A percentile compares a stretch with the other conserved stretches of the same genome.
Conservation (phyloP, 2,888 invertebrate genomes). For the Molanna angustata region DNA sequence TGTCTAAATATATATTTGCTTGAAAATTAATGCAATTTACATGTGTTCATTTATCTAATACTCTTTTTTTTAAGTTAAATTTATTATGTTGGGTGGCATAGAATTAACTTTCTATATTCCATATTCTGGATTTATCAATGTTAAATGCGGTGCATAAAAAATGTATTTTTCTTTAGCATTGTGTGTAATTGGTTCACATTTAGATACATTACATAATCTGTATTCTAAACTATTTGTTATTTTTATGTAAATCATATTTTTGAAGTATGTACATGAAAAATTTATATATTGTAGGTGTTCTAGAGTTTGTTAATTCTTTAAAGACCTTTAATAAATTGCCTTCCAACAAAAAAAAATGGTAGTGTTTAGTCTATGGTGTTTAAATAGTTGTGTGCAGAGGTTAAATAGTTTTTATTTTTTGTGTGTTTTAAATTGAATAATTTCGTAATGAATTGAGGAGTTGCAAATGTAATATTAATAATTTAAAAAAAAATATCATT, state of each 20-base stretch:
- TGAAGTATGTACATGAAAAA: conserved; percentile 15
- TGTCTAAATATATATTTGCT: too few relatives aligned
- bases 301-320: conserved; percentile 20
- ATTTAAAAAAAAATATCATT: too few relatives aligned
- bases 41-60: conserved; percentile 7
- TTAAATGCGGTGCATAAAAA: too few relatives aligned
- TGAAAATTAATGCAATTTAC: background rate
- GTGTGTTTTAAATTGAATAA: too few relatives aligned
- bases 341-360: conserved; percentile 13
- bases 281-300: conserved; percentile 17
- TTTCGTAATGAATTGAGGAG: too few relatives aligned
- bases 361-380: background rate
- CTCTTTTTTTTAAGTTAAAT: background rate
- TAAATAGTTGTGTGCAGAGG: too few relatives aligned
- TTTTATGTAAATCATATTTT: conserved; percentile 11
- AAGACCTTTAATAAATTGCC: conserved; percentile 19
- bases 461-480: too few relatives aligned
- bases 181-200: background rate
- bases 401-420: too few relatives aligned
- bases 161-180: too few relatives aligned
- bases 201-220: background rate
- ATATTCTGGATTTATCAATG: too few relatives aligned
- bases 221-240: background rate
- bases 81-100: conserved; percentile 11
- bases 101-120: conserved; percentile 15